These are phyloP conservation scores for Mesoligia furuncula DNA, from an alignment of 2,888 invertebrate species.

Conservation along the genomic window DNA sequence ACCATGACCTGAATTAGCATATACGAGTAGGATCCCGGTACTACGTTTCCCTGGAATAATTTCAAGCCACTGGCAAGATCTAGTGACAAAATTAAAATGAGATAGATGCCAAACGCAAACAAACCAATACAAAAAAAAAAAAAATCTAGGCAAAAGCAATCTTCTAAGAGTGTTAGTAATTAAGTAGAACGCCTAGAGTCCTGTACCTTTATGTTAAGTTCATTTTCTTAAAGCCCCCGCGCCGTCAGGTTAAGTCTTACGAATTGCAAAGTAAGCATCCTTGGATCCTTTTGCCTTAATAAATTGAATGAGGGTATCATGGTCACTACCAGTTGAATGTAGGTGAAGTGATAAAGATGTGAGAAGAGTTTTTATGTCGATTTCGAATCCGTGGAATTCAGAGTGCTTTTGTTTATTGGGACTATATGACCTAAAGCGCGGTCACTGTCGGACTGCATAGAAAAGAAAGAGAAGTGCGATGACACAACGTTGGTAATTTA, in stretches of 20 bases:
- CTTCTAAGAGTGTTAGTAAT: constrained; percentile 35
- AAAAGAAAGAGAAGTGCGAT: too few relatives aligned
- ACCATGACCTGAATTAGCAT: background rate
- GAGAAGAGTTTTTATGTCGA: background rate
- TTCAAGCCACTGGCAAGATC: background rate
- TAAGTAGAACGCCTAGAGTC: constrained; percentile 45
- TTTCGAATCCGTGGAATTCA: background rate
- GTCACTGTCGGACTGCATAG: too few relatives aligned
- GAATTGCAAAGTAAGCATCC: constrained; percentile 66
- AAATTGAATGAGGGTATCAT: constrained; percentile 64
- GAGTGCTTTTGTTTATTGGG: too few relatives aligned
- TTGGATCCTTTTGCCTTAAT: constrained; percentile 61
- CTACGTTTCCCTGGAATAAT: background rate
- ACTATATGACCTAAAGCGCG: too few relatives aligned
- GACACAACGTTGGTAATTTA: too few relatives aligned
- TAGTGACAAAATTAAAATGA: background rate
- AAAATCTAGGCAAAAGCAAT: constrained; percentile 23
- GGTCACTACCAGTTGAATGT: constrained; percentile 42
- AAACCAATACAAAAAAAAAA: background rate
- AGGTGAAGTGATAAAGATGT: constrained; percentile 15
- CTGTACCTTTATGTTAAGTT: constrained; percentile 62
- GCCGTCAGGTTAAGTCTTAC: constrained; percentile 51
- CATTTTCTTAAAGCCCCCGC: constrained; percentile 62
- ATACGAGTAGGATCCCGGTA: background rate
- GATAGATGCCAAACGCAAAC: background rate